Evolutionary conservation across 1,140 invertebrate species (phyloP).

Genomic region (Diachasma alloeum): DNA sequence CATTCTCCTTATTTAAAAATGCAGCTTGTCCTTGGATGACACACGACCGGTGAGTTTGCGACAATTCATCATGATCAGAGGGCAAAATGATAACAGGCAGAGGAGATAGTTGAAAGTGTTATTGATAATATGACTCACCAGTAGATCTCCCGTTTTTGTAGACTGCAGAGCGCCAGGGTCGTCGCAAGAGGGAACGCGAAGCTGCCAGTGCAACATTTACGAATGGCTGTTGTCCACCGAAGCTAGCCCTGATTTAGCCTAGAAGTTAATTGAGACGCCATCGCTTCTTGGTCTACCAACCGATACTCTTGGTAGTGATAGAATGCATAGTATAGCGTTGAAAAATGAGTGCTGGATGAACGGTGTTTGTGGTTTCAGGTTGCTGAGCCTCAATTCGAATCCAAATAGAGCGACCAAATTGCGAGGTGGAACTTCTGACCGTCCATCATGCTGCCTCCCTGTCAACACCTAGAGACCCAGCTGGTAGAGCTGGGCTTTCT

Average conservation of each 20-base stretch:
- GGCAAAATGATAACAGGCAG: not conserved
- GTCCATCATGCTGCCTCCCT: not conserved
- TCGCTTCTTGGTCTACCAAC: constrained; percentile 1
- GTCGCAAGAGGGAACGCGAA: constrained; percentile 64
- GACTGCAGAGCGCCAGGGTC: constrained; percentile 66
- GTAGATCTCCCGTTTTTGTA: constrained; percentile 24
- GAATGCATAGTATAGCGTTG: not conserved
- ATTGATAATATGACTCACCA: not conserved
- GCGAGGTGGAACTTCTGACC: not conserved
- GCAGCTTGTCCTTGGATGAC: constrained; percentile 63
- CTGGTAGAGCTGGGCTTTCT: not conserved
- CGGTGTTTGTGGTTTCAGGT: not conserved
- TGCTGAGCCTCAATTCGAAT: not conserved
- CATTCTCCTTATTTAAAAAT: constrained; percentile 51
- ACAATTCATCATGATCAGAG: not conserved
- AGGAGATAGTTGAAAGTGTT: not conserved
- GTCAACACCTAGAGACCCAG: not conserved
- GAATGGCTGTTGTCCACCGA: constrained; percentile 63
- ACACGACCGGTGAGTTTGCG: constrained; percentile 59
- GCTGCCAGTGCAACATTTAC: constrained; percentile 59
- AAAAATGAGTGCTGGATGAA: no score
- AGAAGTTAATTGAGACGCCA: constrained; percentile 59
- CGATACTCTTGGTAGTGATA: not conserved
- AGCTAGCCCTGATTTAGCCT: constrained; percentile 66
- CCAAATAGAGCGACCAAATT: not conserved